A percentile compares a stretch with the other conserved stretches of the same genome.
These are phyloP conservation scores for Vanacampus margaritifer DNA, from an alignment of 2,113 vertebrate genomes.

Conservation along the genomic window DNA sequence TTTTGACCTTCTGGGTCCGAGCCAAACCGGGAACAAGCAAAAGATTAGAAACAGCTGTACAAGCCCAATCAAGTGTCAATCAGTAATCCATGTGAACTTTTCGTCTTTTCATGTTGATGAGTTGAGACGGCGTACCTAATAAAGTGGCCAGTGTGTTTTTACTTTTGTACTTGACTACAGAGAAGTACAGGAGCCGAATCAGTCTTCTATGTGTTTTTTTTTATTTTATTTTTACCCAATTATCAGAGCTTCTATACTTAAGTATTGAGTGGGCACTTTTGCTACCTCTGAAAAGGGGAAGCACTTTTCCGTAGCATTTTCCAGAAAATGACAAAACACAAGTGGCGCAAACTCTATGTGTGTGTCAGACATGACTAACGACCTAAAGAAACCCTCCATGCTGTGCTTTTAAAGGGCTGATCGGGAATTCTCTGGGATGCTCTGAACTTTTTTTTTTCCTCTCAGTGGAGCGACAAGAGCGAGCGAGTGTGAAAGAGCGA, in stretches of 20 bases:
- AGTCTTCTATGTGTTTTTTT: too few relatives aligned
- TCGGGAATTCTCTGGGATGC: slow-evolving; percentile 76
- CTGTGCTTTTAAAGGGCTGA: slow-evolving; percentile 77
- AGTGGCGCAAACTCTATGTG: not conserved
- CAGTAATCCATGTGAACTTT: not conserved
- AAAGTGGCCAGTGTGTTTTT: not conserved
- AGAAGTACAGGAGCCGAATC: too few relatives aligned
- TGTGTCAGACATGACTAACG: not conserved
- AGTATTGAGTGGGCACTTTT: too few relatives aligned
- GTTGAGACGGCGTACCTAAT: not conserved
- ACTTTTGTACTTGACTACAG: too few relatives aligned
- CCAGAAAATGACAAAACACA: slow-evolving; percentile 47
- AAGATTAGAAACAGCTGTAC: not conserved
- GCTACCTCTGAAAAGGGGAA: too few relatives aligned
- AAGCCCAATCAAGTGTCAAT: not conserved
- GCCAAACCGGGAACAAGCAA: not conserved
- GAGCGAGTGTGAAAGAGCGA: slow-evolving; percentile 2
- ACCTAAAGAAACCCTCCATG: slow-evolving; percentile 49
- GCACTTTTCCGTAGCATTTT: not conserved
- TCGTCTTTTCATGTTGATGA: not conserved
- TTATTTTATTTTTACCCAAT: too few relatives aligned
- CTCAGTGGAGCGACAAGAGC: slow-evolving; percentile 16
- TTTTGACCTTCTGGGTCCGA: not conserved
- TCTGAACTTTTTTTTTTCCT: slow-evolving; percentile 58
- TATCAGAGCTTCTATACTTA: too few relatives aligned